Evolutionary conservation across 2,797 vertebrate genomes (phyloP).

Genomic region (Potorous gilbertii): DNA sequence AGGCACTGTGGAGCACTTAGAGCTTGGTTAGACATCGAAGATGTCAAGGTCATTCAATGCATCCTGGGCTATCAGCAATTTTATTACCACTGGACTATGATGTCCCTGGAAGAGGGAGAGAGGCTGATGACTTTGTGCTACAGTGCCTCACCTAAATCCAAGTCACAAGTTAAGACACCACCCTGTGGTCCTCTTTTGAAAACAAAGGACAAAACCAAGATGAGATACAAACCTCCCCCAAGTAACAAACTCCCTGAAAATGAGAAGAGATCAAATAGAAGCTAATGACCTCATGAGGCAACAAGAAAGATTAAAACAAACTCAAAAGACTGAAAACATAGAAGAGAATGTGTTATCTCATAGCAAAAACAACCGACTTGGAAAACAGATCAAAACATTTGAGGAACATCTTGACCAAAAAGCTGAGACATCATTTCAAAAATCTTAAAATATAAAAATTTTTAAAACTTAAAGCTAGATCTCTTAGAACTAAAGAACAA

Average conservation of each 20-base stretch:
- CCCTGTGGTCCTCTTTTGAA: background rate
- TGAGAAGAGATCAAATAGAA: background rate
- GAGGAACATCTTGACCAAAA: background rate
- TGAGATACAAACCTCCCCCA: background rate
- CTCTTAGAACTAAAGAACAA: background rate
- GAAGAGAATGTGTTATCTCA: background rate
- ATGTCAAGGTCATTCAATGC: background rate
- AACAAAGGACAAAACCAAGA: background rate
- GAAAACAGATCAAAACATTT: background rate
- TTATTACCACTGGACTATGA: background rate
- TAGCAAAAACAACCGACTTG: background rate
- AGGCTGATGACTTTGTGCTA: background rate
- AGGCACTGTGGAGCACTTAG: background rate
- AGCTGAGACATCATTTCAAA: background rate
- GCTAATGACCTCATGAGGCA: background rate
- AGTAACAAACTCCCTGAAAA: background rate
- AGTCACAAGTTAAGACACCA: background rate
- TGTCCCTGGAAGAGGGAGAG: background rate
- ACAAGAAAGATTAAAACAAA: background rate
- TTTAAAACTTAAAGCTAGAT: background rate
- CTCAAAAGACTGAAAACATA: background rate
- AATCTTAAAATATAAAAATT: background rate
- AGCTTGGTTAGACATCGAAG: background rate
- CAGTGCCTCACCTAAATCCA: background rate
- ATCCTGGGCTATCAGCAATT: background rate